A percentile compares a stretch with the other conserved stretches of the same genome.
Conservation (phyloP, 2,888 invertebrate genomes). For the Therioaphis trifolii region DNA sequence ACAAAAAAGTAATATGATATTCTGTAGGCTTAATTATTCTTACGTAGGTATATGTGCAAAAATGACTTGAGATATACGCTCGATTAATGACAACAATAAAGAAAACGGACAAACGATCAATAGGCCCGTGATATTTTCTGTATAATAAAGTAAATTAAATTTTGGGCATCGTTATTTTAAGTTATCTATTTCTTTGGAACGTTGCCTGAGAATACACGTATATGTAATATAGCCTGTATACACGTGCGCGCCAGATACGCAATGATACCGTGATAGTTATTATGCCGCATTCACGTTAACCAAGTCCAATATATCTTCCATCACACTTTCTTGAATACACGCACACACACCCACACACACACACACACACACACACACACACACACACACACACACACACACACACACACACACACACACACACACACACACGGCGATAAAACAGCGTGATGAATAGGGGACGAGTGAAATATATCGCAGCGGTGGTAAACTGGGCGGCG, state of each 20-base stretch:
- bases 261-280: slow-evolving; percentile 19
- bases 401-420: no score
- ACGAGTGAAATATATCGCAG: slow-evolving; percentile 1
- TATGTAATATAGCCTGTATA: background rate
- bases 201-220: slow-evolving; percentile 30
- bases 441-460: background rate
- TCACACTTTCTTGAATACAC: background rate
- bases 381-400: no score
- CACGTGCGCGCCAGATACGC: slow-evolving; percentile 1
- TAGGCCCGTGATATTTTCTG: background rate
- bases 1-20: no score
- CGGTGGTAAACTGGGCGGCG: background rate
- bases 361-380: no score
- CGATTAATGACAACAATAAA: slow-evolving; percentile 5
- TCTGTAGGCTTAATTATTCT: no score
- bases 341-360: no score
- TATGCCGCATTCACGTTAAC: slow-evolving; percentile 42
- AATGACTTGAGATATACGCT: no score
- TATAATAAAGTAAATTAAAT: slow-evolving; percentile 42
- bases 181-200: slow-evolving; percentile 39
- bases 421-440: no score
- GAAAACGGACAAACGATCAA: background rate
- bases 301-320: slow-evolving; percentile 24
- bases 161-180: background rate
- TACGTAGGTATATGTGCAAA: no score